phyloP scores from a whole-genome alignment of 2,113 vertebrate genomes.

The Perca flavescens region DNA sequence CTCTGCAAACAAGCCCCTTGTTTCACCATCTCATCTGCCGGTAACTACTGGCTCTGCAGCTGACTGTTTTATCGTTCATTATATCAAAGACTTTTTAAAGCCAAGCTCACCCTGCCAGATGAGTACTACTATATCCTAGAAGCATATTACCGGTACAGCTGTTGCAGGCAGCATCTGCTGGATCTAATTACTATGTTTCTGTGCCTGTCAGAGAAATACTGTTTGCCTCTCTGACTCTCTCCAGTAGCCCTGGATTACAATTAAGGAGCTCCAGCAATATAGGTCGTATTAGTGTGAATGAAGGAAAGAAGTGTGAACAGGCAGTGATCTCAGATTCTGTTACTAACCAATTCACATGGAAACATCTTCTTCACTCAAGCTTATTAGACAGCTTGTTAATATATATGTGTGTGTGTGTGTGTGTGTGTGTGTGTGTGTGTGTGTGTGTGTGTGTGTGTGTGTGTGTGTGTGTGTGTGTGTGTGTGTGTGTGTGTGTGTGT shows the following conservation, averaged over 20 bases:
- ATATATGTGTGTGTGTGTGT: too few relatives aligned
- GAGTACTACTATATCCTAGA: conserved; percentile 51
- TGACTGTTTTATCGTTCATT: background rate
- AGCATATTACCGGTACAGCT: conserved; percentile 72
- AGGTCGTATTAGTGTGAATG: conserved; percentile 51
- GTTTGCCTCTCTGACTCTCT: conserved; percentile 68
- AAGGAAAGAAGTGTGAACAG: conserved; percentile 29
- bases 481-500: too few relatives aligned
- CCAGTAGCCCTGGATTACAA: conserved; percentile 70
- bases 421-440: too few relatives aligned
- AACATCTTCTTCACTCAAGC: conserved; percentile 19
- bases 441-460: too few relatives aligned
- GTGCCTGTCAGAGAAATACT: conserved; percentile 75
- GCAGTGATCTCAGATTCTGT: background rate
- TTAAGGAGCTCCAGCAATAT: conserved; percentile 64
- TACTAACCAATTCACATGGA: background rate
- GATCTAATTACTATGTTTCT: conserved; percentile 79
- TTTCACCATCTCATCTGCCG: conserved; percentile 1
- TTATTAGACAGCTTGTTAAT: background rate
- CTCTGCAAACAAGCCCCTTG: conserved; percentile 59
- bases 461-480: too few relatives aligned
- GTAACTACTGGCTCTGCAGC: background rate
- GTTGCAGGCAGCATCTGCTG: conserved; percentile 70
- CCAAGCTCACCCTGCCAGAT: conserved; percentile 24
- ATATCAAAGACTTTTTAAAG: conserved; percentile 67